A percentile compares a stretch with the other conserved stretches of the same genome.
Conservation (phyloP, 2,113 vertebrate species). For the Acrocephalus kingi region DNA sequence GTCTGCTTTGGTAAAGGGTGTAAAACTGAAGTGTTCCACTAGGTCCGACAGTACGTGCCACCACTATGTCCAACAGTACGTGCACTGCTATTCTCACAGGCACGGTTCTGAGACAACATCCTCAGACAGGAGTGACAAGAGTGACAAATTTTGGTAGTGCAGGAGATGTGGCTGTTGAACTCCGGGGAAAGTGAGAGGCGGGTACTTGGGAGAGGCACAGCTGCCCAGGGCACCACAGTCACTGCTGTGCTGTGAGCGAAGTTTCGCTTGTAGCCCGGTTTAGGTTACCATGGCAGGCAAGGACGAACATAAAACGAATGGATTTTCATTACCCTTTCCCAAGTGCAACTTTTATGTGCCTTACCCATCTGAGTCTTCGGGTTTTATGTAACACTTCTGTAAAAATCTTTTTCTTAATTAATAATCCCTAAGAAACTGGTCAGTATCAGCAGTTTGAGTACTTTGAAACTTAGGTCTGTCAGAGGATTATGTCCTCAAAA, state of each 20-base stretch:
- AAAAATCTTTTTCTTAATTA: conserved; percentile 17
- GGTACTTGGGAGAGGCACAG: neutral
- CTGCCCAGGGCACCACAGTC: neutral
- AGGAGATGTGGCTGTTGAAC: neutral
- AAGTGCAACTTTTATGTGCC: neutral
- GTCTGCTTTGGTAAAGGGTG: conserved; percentile 4
- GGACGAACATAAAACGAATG: neutral
- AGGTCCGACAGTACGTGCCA: neutral
- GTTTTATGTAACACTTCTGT: neutral
- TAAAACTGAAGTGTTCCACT: neutral
- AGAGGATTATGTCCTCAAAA: neutral
- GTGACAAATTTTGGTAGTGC: fast-evolving
- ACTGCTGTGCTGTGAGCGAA: fast-evolving
- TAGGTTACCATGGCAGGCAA: neutral
- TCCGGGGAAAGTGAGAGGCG: neutral
- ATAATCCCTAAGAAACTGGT: neutral
- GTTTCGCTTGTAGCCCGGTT: neutral
- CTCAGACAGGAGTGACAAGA: neutral
- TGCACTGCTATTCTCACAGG: fast-evolving
- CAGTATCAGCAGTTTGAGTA: neutral
- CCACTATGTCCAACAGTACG: too few species aligned
- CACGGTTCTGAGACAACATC: neutral
- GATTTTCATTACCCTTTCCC: neutral
- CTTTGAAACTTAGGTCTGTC: neutral
- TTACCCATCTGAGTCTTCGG: neutral